Evolutionary conservation across 2,888 invertebrate genomes (phyloP), one percentile per base, ranked within the genome.

Genomic region (Chromoteleia sp.): DNA sequence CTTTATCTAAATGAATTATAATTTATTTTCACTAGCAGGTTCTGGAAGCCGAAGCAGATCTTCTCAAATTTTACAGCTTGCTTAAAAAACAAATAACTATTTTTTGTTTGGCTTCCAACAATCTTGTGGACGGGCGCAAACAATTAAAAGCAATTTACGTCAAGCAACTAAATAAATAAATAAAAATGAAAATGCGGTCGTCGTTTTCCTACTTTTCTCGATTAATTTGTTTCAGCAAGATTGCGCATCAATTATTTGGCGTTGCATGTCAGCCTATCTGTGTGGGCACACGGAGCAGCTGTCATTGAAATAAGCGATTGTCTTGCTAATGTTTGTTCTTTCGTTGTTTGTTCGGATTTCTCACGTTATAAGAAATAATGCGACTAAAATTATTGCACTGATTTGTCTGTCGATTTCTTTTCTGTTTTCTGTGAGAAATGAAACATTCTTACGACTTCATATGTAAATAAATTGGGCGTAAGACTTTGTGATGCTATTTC

Each of bases 261-360:
- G 90, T 89, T 91, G 91, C 91, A 91, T 91, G 91, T 88, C 83
- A 86, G 87, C 86, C 88, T 89, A 85, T 89, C 85, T 91, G 89
- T 90, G 90, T 90, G 89, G 88, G 88, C 89, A 86, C 91, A 90
- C 89, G 91, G 91, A 91, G 91, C 91, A 91, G 91, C 88, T 90
- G 86, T 91, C 89, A 78, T 85, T 86, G 45, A 50, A 68, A 75
- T n/a, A 65, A 59, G 30, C 73, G 54, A 80, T 79, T 76, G 54
- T 73, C 29, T 65, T 71, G 74, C 68, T 65, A 83, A 77, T 58
- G 65, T 83, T 79, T 84, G 59, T 74, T 56, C 41, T 82, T 61
- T 61, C 19, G 12, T 74, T 68, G 56, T 75, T 71, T 83, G 43
- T 41, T 59, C 30, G 12, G 41, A 63, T 81, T 77, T 81, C 68